A percentile compares a stretch with the other conserved stretches of the same genome.
Evolutionary conservation across 2,797 vertebrate species (phyloP).

Genomic region (Anomalospiza imberbis): DNA sequence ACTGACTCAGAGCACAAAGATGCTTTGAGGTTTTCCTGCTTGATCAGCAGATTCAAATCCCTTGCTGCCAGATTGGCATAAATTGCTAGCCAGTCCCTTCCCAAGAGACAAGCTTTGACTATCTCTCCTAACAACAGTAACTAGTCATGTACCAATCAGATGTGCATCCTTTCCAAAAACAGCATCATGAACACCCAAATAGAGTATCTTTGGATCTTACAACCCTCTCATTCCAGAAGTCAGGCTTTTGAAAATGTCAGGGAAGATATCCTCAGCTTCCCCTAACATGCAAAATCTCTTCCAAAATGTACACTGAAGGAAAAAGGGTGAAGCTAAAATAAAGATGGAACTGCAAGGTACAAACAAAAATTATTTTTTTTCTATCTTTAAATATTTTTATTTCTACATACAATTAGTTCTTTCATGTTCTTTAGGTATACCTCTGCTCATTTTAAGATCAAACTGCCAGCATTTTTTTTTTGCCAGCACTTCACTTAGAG

Average conservation of each 20-base stretch:
- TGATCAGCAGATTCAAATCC: conserved; percentile 56
- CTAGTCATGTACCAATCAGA: conserved; percentile 1
- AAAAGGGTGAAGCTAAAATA: background rate
- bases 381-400: background rate
- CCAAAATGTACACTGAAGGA: background rate
- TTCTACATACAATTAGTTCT: background rate
- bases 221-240: background rate
- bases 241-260: background rate
- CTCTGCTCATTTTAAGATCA: conserved; percentile 31
- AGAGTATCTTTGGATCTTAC: background rate
- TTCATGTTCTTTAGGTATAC: background rate
- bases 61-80: conserved; percentile 20
- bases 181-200: background rate
- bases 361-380: background rate
- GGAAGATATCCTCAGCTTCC: background rate
- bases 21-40: conserved; percentile 35
- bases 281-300: background rate
- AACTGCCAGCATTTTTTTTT: background rate
- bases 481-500: conserved; percentile 35
- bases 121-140: background rate
- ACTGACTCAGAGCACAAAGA: conserved; percentile 37
- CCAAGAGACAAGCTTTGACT: conserved; percentile 21
- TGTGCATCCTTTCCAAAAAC: background rate
- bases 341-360: background rate
- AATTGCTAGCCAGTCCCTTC: conserved; percentile 18